These are phyloP conservation scores for Hipposideros larvatus DNA, from an alignment of 2,797 vertebrate species.

Conservation along the genomic window DNA sequence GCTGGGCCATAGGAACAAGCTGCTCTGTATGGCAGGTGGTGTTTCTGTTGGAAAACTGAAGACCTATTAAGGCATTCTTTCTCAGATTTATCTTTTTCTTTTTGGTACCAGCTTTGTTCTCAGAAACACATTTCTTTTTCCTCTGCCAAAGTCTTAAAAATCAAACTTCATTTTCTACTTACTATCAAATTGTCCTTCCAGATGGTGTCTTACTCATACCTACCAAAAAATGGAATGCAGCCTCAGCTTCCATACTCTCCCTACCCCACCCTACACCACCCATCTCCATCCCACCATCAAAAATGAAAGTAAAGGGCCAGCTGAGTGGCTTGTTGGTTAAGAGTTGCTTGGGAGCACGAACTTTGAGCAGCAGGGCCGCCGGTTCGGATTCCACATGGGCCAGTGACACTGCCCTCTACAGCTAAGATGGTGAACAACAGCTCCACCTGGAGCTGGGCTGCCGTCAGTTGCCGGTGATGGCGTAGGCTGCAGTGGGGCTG, in stretches of 20 bases:
- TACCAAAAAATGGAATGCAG: not conserved
- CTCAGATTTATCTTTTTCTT: not conserved
- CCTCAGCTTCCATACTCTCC: not conserved
- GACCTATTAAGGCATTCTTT: not conserved
- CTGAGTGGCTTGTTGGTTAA: too few species aligned
- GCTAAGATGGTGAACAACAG: too few species aligned
- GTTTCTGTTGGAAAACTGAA: slow-evolving; percentile 29
- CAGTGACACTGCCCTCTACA: too few species aligned
- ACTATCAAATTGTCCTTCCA: not conserved
- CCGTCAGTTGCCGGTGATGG: too few species aligned
- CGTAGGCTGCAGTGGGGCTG: too few species aligned
- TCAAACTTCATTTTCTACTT: not conserved
- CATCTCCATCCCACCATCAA: not conserved
- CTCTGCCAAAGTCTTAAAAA: slow-evolving; percentile 20
- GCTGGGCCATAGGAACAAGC: not conserved
- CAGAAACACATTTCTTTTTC: slow-evolving; percentile 1
- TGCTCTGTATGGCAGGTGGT: not conserved
- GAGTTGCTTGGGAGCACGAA: too few species aligned
- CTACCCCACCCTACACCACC: too few species aligned
- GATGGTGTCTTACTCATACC: not conserved
- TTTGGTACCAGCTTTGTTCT: not conserved
- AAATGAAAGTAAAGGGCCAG: slow-evolving; percentile 30
- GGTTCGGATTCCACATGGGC: too few species aligned
- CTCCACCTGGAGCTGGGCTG: too few species aligned
- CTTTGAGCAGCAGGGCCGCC: too few species aligned